phyloP scores from a whole-genome alignment of 2,113 vertebrate genomes.

The Carettochelys insculpta region DNA sequence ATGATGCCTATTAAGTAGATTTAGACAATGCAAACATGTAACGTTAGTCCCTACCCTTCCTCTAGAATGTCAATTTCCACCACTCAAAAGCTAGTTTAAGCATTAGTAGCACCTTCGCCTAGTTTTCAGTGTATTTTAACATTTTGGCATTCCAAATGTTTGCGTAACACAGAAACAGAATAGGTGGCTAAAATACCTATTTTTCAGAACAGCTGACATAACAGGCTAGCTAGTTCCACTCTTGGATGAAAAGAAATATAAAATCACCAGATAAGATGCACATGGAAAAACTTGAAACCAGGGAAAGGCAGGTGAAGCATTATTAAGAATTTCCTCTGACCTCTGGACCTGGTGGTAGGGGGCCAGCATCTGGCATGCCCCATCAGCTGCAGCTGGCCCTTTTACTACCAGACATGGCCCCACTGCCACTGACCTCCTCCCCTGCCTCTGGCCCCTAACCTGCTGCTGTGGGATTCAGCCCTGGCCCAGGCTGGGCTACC shows the following conservation, averaged over 20 bases:
- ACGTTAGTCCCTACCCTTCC: neutral
- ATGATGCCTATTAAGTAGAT: neutral
- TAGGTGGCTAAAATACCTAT: neutral
- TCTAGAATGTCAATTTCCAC: neutral
- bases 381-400: too few relatives aligned
- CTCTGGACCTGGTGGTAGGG: too few relatives aligned
- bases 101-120: neutral
- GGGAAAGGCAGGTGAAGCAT: neutral
- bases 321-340: neutral
- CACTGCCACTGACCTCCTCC: too few relatives aligned
- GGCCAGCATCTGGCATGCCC: too few relatives aligned
- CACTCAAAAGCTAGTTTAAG: neutral
- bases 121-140: neutral
- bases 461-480: too few relatives aligned
- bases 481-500: too few relatives aligned
- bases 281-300: neutral
- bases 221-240: neutral
- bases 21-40: neutral
- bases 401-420: too few relatives aligned
- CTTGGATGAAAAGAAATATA: neutral
- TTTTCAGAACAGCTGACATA: neutral
- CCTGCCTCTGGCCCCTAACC: too few relatives aligned
- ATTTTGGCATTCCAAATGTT: neutral
- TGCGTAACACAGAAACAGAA: neutral
- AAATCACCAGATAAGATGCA: neutral